Evolutionary conservation across 2,797 vertebrate genomes (phyloP), one percentile per base, ranked within the genome.

Genomic region (Tenualosa ilisha): DNA sequence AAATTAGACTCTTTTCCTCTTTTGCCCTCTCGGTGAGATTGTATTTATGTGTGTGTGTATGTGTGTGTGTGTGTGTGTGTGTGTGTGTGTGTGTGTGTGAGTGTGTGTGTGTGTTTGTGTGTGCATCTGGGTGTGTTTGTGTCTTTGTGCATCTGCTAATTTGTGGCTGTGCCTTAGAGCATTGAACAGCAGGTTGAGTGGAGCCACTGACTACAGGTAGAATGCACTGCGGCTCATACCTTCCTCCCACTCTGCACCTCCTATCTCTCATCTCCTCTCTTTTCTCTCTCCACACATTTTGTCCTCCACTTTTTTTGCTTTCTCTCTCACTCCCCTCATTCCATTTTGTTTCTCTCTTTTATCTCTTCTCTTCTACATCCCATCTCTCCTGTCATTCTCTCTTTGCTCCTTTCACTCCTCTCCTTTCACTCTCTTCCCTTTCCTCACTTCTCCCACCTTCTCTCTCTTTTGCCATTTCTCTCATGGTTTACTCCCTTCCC

Each of bases 121-220:
- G 65, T 68, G 65, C 5, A 26, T 40, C 9, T 4, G 68, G 6
- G 68, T 79, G 72, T 79, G 40, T 79, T 3, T 40, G 68, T 79
- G 37, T 79, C 1, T n/a, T 46, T 43, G 40, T 17, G 72, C 72
- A 46, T 79, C 37, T 79, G 72, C 40, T 79, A 79, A 79, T 79
- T 79, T 43, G 72, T 46, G 37, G 15, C 72, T 43, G 72, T 79
- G 72, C 72, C 72, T 46, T 7, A 75, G 72, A 79, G 72, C 72
- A 8, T n/a, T 20, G 40, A 79, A 40, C 40, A 79, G 72, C 72
- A 79, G 72, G 72, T 79, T 20, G 37, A 22, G 72, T 20, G 40
- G 37, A 79, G 17, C 17, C 43, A 20, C 72, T 79, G 37, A 79
- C 72, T 40, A 79, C 72, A 79, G 72, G 72, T 75, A 37, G 68